Conservation (phyloP, 2,797 vertebrate species). For the Danio jaintianensis region DNA sequence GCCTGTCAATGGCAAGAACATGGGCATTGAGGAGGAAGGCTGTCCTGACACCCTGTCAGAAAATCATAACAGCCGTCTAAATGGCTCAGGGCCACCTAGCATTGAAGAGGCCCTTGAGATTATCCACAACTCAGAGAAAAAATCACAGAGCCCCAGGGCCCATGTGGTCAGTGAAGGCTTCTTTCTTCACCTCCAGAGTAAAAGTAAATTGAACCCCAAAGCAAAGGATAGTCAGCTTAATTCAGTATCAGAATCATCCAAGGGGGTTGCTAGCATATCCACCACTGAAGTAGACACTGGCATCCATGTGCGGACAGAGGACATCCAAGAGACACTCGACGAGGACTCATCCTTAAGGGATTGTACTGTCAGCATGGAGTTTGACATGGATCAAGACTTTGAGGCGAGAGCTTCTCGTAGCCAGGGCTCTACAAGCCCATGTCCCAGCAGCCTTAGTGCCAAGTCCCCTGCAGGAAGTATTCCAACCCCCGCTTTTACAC, state of each 20-base stretch:
- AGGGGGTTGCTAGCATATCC: constrained; percentile 85
- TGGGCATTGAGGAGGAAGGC: constrained; percentile 86
- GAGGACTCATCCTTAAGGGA: constrained; percentile 96
- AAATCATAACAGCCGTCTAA: constrained; percentile 68
- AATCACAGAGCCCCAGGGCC: constrained; percentile 66
- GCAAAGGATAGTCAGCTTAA: constrained; percentile 75
- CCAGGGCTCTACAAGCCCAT: constrained; percentile 86
- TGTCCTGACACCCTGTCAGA: constrained; percentile 73
- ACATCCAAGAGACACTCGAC: constrained; percentile 92
- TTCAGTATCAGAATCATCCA: constrained; percentile 79
- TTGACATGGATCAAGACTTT: constrained; percentile 89
- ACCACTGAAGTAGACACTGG: constrained; percentile 94
- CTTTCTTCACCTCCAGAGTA: constrained; percentile 89
- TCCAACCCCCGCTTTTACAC: constrained; percentile 80
- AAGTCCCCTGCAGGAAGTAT: constrained; percentile 85
- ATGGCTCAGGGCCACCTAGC: constrained; percentile 82
- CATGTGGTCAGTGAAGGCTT: constrained; percentile 86
- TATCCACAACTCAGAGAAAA: constrained; percentile 86
- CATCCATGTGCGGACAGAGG: constrained; percentile 93
- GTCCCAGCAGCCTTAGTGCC: constrained; percentile 84
- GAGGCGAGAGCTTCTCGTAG: constrained; percentile 72
- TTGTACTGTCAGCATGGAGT: constrained; percentile 94
- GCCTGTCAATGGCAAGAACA: constrained; percentile 88
- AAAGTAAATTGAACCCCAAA: constrained; percentile 73
- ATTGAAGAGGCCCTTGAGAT: constrained; percentile 94